Evolutionary conservation across 2,888 invertebrate species (phyloP).

Genomic region (Drosophila falleni): DNA sequence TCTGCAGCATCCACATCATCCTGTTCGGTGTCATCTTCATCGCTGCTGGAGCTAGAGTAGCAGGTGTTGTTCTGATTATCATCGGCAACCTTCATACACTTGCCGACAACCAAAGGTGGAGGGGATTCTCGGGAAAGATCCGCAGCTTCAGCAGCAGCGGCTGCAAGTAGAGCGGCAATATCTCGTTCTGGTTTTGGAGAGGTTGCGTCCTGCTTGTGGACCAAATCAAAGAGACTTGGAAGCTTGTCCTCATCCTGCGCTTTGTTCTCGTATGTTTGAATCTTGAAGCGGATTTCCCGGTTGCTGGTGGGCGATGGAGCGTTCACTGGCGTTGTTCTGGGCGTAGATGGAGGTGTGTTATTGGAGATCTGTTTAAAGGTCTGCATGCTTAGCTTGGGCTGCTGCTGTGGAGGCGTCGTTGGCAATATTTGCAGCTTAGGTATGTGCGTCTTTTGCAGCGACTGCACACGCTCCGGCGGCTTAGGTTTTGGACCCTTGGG

Average conservation of each 20-base stretch:
- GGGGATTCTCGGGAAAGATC: conserved; percentile 62
- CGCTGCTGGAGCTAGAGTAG: conserved; percentile 83
- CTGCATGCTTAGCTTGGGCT: conserved; percentile 80
- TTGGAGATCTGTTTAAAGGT: conserved; percentile 74
- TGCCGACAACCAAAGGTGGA: conserved; percentile 81
- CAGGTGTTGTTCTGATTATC: conserved; percentile 70
- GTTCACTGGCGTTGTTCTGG: conserved; percentile 55
- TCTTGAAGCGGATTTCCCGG: conserved; percentile 84
- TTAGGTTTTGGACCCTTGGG: conserved; percentile 84
- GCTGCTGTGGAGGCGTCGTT: conserved; percentile 68
- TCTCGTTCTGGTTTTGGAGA: conserved; percentile 47
- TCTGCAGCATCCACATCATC: conserved; percentile 76
- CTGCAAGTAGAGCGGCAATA: conserved; percentile 58
- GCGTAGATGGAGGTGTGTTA: conserved; percentile 61
- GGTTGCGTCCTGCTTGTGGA: conserved; percentile 88
- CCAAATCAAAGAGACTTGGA: conserved; percentile 90
- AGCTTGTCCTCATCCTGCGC: conserved; percentile 84
- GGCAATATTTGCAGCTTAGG: conserved; percentile 79
- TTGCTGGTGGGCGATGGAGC: conserved; percentile 69
- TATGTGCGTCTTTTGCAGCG: conserved; percentile 83
- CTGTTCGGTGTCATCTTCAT: conserved; percentile 70
- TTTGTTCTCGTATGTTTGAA: conserved; percentile 85
- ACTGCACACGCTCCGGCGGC: conserved; percentile 84
- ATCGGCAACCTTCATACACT: conserved; percentile 83
- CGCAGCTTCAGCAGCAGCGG: conserved; percentile 61